Evolutionary conservation across 2,797 vertebrate genomes (phyloP), one percentile per base, ranked within the genome.

Genomic region (Melanotaenia pygmaea): DNA sequence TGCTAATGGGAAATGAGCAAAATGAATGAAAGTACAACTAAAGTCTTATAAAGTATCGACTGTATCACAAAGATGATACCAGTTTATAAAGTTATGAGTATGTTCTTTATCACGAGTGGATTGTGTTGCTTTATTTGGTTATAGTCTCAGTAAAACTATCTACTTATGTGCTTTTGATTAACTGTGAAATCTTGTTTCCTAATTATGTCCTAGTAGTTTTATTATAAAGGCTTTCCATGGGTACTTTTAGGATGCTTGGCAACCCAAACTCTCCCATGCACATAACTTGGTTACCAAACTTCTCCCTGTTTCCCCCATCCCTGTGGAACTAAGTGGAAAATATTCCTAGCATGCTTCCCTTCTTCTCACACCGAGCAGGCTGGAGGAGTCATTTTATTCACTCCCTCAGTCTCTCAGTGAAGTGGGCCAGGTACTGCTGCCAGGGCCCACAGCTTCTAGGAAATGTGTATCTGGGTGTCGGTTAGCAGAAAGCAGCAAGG

Each of bases 271-370:
- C 37, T 84, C 64, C 47, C 65, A 74, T 56, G 61, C 67, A 72
- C 40, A 77, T 63, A 73, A 58, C 63, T 57, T 63, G 68, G 65
- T 84, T 83, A 82, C 63, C 70, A 80, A 84, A 81, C 57, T 72
- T 38, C 74, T 82, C 69, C 20, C 38, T 4, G 2, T 78, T 79
- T 81, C 14, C 72, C 64, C 59, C 26, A 35, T 79, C 65, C 59
- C 73, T 34, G 38, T 73, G 64, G 35, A 86, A 84, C 73, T 77
- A 85, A 84, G 76, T 92, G 87, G 88, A 91, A 92, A 90, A 77
- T 90, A 88, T 92, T 86, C 70, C n/a, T 75, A 82, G 84, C 79
- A 82, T 86, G 77, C 84, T 71, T 82, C 57, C 45, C 64, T 71
- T 67, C 68, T 73, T 79, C 83, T 86, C 79, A 74, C 80, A 63